phyloP scores from a whole-genome alignment of 2,888 invertebrate species.

The Stenolophus ochropezus region DNA sequence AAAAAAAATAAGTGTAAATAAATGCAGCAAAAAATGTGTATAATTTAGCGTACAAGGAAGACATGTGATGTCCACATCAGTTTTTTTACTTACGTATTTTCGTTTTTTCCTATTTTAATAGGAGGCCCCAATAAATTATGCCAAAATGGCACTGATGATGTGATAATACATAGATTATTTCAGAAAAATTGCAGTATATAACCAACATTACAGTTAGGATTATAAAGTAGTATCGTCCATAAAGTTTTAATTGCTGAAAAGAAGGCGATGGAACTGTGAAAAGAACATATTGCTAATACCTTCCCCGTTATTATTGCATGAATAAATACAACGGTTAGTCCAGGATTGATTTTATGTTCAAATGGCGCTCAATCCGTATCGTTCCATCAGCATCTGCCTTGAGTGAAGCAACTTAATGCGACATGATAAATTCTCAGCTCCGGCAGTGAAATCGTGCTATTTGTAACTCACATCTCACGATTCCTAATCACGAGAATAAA shows the following conservation, averaged over 20 bases:
- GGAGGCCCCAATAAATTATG: too few species aligned
- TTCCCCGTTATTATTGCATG: conserved; percentile 9
- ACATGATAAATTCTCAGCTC: background rate
- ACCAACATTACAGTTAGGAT: too few species aligned
- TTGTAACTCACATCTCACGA: conserved; percentile 28
- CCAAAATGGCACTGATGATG: too few species aligned
- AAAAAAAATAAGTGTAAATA: too few species aligned
- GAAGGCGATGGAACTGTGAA: background rate
- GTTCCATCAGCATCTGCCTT: background rate
- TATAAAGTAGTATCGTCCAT: too few species aligned
- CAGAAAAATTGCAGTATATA: too few species aligned
- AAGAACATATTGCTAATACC: background rate
- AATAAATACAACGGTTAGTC: background rate
- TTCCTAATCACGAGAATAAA: conserved; percentile 13
- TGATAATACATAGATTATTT: too few species aligned
- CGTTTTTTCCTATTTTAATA: too few species aligned
- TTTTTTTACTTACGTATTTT: too few species aligned
- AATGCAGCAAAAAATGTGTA: too few species aligned
- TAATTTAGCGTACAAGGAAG: too few species aligned
- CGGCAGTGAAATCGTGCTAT: conserved; percentile 19
- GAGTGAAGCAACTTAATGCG: conserved; percentile 5
- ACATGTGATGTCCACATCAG: too few species aligned
- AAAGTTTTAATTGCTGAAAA: background rate
- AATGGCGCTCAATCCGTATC: background rate
- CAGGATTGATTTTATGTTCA: background rate